Conservation (phyloP, 92 coral and sea anemone species). For the Nematostella vectensis region DNA sequence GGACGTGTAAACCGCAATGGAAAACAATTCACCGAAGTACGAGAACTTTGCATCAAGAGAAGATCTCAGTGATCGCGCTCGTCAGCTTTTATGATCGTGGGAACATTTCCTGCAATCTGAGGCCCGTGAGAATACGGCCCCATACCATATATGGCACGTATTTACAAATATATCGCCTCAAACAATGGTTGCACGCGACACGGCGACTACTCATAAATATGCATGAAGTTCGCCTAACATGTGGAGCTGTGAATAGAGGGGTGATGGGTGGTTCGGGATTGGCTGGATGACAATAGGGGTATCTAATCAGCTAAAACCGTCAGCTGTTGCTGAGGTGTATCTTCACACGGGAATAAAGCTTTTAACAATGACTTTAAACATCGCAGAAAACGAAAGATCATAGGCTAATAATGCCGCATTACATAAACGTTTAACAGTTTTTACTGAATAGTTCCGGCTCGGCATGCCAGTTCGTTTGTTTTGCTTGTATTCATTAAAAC, state of each 20-base stretch:
- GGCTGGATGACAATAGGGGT: constrained; percentile 51
- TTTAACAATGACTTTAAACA: not conserved
- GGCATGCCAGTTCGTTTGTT: not conserved
- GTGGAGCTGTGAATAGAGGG: constrained; percentile 53
- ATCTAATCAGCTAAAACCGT: constrained; percentile 48
- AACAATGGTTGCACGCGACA: constrained; percentile 93
- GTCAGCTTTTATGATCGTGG: constrained; percentile 83
- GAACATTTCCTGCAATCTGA: constrained; percentile 88
- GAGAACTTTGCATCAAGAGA: constrained; percentile 64
- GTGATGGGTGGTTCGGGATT: constrained; percentile 30
- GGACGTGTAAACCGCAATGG: constrained; percentile 7
- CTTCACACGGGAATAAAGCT: constrained; percentile 76
- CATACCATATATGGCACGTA: constrained; percentile 80
- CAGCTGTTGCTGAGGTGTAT: constrained; percentile 69
- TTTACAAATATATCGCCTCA: constrained; percentile 62
- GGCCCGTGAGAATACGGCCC: constrained; percentile 97
- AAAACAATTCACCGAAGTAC: constrained; percentile 42
- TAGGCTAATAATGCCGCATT: not conserved
- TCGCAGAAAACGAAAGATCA: constrained; percentile 1
- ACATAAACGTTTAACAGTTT: not conserved
- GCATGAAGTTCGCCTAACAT: constrained; percentile 58
- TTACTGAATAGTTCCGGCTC: constrained; percentile 1
- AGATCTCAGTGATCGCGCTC: constrained; percentile 44
- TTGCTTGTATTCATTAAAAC: not conserved
- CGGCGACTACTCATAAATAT: constrained; percentile 62